phyloP scores from a whole-genome alignment of 2,888 invertebrate species.

The Parnassius apollo region DNA sequence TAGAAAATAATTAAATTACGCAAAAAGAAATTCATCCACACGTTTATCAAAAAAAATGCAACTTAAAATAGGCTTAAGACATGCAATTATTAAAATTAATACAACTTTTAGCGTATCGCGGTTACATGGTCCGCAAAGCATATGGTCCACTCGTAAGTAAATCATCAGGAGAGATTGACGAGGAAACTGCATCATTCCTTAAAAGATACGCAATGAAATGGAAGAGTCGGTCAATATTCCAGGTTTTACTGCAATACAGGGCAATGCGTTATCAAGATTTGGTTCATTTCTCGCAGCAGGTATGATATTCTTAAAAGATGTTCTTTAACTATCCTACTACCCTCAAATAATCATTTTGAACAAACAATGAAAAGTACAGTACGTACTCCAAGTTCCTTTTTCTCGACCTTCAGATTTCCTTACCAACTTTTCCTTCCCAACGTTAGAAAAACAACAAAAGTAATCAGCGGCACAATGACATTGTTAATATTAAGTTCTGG shows the following conservation, averaged over 20 bases:
- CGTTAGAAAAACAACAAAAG: too few relatives aligned
- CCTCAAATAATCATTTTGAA: too few relatives aligned
- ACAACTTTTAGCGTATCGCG: conserved; percentile 83
- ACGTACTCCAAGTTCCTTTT: too few relatives aligned
- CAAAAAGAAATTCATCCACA: too few relatives aligned
- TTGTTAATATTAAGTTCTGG: too few relatives aligned
- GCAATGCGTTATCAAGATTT: conserved; percentile 91
- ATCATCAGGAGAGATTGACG: conserved; percentile 83
- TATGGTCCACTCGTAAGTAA: conserved; percentile 83
- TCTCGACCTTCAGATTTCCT: too few relatives aligned
- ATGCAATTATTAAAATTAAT: background rate
- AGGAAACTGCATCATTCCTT: conserved; percentile 87
- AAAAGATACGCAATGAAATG: conserved; percentile 89
- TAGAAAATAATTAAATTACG: too few relatives aligned
- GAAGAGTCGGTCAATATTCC: conserved; percentile 90
- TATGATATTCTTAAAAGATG: conserved; percentile 44
- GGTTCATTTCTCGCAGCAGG: conserved; percentile 94
- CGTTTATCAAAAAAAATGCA: background rate
- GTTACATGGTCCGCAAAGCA: conserved; percentile 85
- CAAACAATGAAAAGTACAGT: too few relatives aligned
- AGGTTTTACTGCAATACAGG: conserved; percentile 90
- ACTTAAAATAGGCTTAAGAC: background rate
- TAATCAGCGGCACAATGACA: too few relatives aligned
- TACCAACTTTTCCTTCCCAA: too few relatives aligned
- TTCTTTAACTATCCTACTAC: too few relatives aligned